Base-by-base conservation (phyloP, 2,888 invertebrate species). In the Hydrotaea diabolus region DNA sequence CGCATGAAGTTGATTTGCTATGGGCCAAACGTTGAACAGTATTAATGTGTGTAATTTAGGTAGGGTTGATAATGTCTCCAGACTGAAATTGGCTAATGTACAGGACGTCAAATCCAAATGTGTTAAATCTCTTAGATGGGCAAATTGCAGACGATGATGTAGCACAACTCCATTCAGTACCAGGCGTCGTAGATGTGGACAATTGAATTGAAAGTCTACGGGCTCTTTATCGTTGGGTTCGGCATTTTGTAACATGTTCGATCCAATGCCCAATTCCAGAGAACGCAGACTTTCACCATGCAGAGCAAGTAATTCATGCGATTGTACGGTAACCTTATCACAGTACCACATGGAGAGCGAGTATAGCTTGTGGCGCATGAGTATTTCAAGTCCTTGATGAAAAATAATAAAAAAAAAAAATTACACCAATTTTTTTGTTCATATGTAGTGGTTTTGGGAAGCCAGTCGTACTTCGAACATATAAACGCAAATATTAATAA, bases 341-440 rank as follows among this genome's bases (percentile, higher is more conserved):
- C 97, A 97, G 88, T 96, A 95, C 79, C 95, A 94, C 86, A 98
- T 93, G 87, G 97, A 96, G 69, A 98, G 92, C 86, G 96, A 95
- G 15, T 94, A 93, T 53, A 97, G 94, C 86, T 95, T 94, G 92
- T 98, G 98, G 72, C 94, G 94, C 91, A 96, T 93, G 17, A 98
- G 92, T 74, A 94, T 94, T 87, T 94, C 93, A 71, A 98, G 86
- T 77, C 92, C 92, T 90, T n/a, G n/a, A n/a, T n/a, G 43, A 0
- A 83, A 75, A 9, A 53, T n/a, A n/a, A n/a, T n/a, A n/a, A n/a
- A n/a, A n/a, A n/a, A n/a, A n/a, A n/a, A n/a, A n/a, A n/a, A n/a
- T n/a, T n/a, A n/a, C n/a, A n/a, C n/a, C n/a, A n/a, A n/a, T n/a
- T n/a, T n/a, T n/a, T n/a, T n/a, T n/a, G n/a, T n/a, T n/a, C n/a